These are phyloP conservation scores for Thunnus maccoyii DNA, from an alignment of 2,113 vertebrate genomes.

Conservation along the genomic window DNA sequence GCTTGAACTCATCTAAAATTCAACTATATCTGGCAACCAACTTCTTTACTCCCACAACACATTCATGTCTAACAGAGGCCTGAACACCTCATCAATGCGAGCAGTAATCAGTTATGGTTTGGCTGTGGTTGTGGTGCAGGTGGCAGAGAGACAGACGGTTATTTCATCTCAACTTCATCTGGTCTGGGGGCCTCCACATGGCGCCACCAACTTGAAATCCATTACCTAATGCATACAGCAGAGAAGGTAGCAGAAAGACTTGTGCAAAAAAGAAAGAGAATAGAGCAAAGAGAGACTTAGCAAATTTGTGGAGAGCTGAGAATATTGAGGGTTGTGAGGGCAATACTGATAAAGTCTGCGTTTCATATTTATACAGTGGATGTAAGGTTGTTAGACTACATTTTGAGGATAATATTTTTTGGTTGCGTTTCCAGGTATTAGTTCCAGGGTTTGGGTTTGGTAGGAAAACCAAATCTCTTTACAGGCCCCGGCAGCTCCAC, in stretches of 20 bases:
- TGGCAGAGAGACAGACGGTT: slow-evolving; percentile 17
- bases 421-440: slow-evolving; percentile 3
- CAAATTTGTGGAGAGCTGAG: neutral
- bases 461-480: slow-evolving; percentile 15
- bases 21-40: neutral
- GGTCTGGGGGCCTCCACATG: slow-evolving; percentile 27
- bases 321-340: neutral
- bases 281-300: neutral
- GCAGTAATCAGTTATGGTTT: slow-evolving; percentile 37
- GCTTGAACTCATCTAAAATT: slow-evolving; percentile 12
- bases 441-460: slow-evolving; percentile 30
- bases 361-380: slow-evolving; percentile 18
- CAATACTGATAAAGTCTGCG: neutral
- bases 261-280: neutral
- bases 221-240: slow-evolving; percentile 45
- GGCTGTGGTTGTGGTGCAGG: slow-evolving; percentile 34
- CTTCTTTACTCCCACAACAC: neutral
- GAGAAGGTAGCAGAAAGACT: neutral
- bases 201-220: slow-evolving; percentile 31
- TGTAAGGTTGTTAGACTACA: slow-evolving; percentile 15
- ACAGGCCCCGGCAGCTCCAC: slow-evolving; percentile 5
- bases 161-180: slow-evolving; percentile 38
- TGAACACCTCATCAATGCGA: slow-evolving; percentile 7
- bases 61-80: slow-evolving; percentile 16
- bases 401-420: slow-evolving; percentile 13